These are phyloP conservation scores for Charanyca ferruginea DNA, from an alignment of 2,888 invertebrate genomes.

Conservation along the genomic window DNA sequence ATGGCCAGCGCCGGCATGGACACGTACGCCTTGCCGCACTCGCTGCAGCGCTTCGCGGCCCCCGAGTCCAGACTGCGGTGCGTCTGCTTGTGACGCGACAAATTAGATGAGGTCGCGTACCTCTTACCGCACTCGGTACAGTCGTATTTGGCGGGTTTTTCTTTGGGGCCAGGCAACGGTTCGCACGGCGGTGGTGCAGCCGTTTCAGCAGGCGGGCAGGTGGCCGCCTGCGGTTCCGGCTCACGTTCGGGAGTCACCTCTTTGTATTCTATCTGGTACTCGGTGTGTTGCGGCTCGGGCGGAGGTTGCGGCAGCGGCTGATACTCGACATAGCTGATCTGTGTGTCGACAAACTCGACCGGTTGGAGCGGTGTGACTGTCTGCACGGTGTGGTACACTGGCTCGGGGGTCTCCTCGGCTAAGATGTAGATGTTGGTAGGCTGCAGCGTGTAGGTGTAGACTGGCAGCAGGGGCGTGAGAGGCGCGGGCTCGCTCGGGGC, in stretches of 20 bases:
- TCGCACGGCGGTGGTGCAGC: slow-evolving; percentile 57
- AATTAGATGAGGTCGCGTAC: slow-evolving; percentile 97
- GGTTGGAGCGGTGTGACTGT: slow-evolving; percentile 74
- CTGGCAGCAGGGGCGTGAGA: slow-evolving; percentile 74
- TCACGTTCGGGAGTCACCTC: slow-evolving; percentile 50
- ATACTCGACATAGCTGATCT: slow-evolving; percentile 78
- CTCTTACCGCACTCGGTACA: slow-evolving; percentile 95
- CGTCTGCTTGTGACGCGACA: slow-evolving; percentile 97
- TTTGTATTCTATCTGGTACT: slow-evolving; percentile 59
- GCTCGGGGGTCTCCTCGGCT: slow-evolving; percentile 77
- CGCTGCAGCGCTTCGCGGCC: slow-evolving; percentile 97
- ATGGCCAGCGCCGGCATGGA: slow-evolving; percentile 99
- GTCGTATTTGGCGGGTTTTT: slow-evolving; percentile 93
- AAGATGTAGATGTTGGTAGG: slow-evolving; percentile 83
- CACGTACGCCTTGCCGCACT: slow-evolving; percentile 98
- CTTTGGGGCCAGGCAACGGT: slow-evolving; percentile 90
- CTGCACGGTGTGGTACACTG: slow-evolving; percentile 77
- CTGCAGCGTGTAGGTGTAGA: slow-evolving; percentile 93
- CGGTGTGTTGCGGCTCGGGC: slow-evolving; percentile 30
- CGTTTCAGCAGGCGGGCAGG: no score
- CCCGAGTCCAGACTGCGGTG: slow-evolving; percentile 97
- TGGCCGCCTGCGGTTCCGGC: slow-evolving; percentile 34
- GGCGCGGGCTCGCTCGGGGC: slow-evolving; percentile 80
- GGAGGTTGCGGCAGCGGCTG: slow-evolving; percentile 51
- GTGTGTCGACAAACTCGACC: slow-evolving; percentile 77